Evolutionary conservation across 2,888 invertebrate species (phyloP).

Genomic region (Eupelmus urozonus): DNA sequence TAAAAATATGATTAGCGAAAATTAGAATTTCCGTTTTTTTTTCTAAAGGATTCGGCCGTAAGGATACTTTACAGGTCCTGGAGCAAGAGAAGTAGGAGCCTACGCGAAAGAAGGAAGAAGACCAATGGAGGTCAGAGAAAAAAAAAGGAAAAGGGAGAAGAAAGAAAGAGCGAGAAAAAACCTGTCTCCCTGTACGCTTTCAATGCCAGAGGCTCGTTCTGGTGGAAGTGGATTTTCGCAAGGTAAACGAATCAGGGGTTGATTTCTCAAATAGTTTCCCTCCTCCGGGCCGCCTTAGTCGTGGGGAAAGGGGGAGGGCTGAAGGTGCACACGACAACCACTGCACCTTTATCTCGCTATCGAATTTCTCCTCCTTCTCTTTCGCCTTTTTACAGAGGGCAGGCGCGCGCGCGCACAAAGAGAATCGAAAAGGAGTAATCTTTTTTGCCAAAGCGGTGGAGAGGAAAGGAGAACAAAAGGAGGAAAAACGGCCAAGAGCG

Average conservation of each 20-base stretch:
- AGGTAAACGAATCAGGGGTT: constrained; percentile 69
- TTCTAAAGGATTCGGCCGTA: background rate
- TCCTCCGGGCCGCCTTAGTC: constrained; percentile 51
- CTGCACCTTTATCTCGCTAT: constrained; percentile 56
- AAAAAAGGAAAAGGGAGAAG: background rate
- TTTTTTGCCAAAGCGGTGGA: background rate
- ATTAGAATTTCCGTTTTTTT: constrained; percentile 34
- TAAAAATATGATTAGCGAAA: constrained; percentile 40
- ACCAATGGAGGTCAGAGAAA: constrained; percentile 40
- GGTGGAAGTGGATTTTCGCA: constrained; percentile 64
- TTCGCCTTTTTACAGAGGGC: background rate
- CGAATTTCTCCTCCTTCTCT: constrained; percentile 45
- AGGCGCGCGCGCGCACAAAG: too few relatives aligned
- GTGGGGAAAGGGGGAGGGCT: too few relatives aligned
- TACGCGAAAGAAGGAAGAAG: background rate
- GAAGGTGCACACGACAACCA: constrained; percentile 45
- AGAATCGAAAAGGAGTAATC: constrained; percentile 40
- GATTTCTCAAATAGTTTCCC: constrained; percentile 67
- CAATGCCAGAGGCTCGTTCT: constrained; percentile 64
- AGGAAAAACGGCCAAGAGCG: background rate
- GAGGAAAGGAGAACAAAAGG: constrained; percentile 32
- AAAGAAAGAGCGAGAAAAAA: constrained; percentile 55
- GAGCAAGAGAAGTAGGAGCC: background rate
- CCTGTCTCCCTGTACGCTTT: constrained; percentile 58
- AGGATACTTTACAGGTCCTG: constrained; percentile 43